These are phyloP conservation scores for Lophius americanus DNA, from an alignment of 2,797 vertebrate genomes.

Conservation along the genomic window DNA sequence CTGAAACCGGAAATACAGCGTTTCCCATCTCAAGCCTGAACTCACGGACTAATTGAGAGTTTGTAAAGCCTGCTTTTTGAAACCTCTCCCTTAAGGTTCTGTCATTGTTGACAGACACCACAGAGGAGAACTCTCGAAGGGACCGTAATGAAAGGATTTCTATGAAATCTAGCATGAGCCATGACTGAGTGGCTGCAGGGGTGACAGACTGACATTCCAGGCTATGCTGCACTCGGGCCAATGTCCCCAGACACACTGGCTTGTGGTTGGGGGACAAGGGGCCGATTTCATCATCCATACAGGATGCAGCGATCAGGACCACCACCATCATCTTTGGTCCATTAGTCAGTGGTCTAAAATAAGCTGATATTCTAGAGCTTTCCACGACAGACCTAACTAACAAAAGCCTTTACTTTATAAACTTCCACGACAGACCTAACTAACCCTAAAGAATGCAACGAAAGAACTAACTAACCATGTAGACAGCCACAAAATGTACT, in stretches of 20 bases:
- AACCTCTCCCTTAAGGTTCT: conserved; percentile 9
- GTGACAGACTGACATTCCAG: conserved; percentile 55
- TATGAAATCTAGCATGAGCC: conserved; percentile 49
- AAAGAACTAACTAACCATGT: too few relatives aligned
- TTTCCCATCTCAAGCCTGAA: too few relatives aligned
- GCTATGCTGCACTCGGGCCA: conserved; percentile 58
- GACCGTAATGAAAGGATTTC: conserved; percentile 44
- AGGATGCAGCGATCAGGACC: conserved; percentile 9
- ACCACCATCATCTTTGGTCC: conserved; percentile 16
- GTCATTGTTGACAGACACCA: conserved; percentile 38
- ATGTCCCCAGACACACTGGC: conserved; percentile 61
- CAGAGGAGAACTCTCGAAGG: conserved; percentile 37
- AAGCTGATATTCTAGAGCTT: neutral
- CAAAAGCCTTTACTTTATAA: too few relatives aligned
- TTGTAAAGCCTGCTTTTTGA: too few relatives aligned
- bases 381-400: too few relatives aligned
- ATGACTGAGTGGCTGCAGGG: conserved; percentile 36
- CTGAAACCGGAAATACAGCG: too few relatives aligned
- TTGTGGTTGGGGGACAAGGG: conserved; percentile 31
- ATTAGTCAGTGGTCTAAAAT: conserved; percentile 8
- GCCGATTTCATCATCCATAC: conserved; percentile 12
- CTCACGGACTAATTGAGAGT: too few relatives aligned
- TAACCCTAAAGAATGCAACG: too few relatives aligned
- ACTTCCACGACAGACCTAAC: too few relatives aligned
- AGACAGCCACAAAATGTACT: too few relatives aligned